Evolutionary conservation across 2,113 vertebrate species (phyloP), one percentile per base, ranked within the genome.

Genomic region (Saccopteryx leptura): DNA sequence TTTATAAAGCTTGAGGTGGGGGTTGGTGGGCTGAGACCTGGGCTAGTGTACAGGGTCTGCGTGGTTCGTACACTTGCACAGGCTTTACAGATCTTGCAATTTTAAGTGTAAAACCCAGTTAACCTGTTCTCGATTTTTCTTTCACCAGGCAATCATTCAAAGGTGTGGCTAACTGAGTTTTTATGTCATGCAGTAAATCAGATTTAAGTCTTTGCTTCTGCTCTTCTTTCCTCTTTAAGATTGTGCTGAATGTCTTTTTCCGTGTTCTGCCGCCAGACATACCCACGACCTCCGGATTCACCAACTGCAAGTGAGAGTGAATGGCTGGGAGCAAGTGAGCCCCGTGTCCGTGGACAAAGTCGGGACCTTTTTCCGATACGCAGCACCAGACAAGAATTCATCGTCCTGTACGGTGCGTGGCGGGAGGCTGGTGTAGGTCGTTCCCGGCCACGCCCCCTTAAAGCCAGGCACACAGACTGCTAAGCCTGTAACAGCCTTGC

Each of bases 291-390:
- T 99, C 26, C 99, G 99, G 96, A 99, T 99, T 31, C 99, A 99
- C 97, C 99, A 99, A 93, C 86, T 99, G 94, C 99, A 99, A 97
- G 99, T 99, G 46, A 98, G 99, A 83, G 99, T 99, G 0, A 99
- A 98, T n/a, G 99, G 99, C 89, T 99, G 99, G 99, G 99, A 99
- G 95, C 99, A 99, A 96, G 99, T 99, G 54, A 99, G 99, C 93
- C 99, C 99, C 0, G 99, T 99, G 65, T 99, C 99, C 4, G 99
- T 99, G 60, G 99, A 99, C 98, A 99, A 99, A 98, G 99, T 99
- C 1, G 99, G 99, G 4, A 99, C 99, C 0, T 99, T 99, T 96
- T 99, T 99, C 97, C 99, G 99, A n/a, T 99, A 99, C 0, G 99
- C 99, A n/a, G 99, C 99, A 12, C 99, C 99, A 1, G 99, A 99